Evolutionary conservation across 2,113 vertebrate genomes (phyloP).

Genomic region (Caretta caretta): DNA sequence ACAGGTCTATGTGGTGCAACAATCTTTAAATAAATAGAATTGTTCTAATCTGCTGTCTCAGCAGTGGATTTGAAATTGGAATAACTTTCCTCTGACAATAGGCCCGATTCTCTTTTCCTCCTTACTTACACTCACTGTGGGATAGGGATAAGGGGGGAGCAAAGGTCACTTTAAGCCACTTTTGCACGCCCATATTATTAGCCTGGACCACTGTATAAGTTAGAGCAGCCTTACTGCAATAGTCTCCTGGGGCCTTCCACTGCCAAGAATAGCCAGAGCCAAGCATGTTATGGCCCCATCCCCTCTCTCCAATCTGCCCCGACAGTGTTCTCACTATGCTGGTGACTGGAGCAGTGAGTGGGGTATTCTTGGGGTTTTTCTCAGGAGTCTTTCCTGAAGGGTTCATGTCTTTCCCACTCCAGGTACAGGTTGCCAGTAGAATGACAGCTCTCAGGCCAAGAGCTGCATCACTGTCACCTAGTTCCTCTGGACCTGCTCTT

Average conservation of each 20-base stretch:
- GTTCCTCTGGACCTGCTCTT: background rate
- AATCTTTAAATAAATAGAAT: constrained; percentile 12
- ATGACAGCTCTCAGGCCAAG: background rate
- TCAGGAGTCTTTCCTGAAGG: background rate
- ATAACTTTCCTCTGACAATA: background rate
- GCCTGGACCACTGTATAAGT: background rate
- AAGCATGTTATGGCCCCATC: background rate
- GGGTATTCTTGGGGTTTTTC: background rate
- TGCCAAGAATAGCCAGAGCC: background rate
- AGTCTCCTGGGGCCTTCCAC: background rate
- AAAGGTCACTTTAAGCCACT: fast-evolving
- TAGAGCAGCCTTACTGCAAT: background rate
- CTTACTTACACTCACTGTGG: background rate
- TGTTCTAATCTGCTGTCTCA: constrained; percentile 50
- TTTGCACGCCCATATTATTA: background rate
- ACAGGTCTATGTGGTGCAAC: background rate
- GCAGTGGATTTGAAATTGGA: constrained; percentile 4
- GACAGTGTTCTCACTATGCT: background rate
- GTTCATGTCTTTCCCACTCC: background rate
- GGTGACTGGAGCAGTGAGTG: background rate
- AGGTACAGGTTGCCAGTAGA: background rate
- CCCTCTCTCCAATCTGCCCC: background rate
- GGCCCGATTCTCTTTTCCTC: background rate
- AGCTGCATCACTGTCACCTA: background rate
- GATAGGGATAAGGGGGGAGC: background rate